Evolutionary conservation across 2,113 vertebrate genomes (phyloP).

Genomic region (Ifrita kowaldi): DNA sequence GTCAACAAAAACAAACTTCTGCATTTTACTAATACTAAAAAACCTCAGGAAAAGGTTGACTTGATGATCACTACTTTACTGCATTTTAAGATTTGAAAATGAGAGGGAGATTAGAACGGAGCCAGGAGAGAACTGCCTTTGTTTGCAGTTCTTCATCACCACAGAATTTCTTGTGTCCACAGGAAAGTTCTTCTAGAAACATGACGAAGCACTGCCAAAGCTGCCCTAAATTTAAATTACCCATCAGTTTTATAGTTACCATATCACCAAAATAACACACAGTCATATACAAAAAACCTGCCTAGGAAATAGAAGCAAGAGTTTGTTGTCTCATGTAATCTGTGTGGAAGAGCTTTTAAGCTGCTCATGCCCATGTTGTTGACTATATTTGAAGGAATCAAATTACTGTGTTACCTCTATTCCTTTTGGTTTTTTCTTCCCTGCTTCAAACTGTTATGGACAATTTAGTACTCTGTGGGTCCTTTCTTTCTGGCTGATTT

Average conservation of each 20-base stretch:
- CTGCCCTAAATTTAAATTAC: not conserved
- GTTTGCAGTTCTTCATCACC: accelerated
- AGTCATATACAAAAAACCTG: not conserved
- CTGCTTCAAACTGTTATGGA: not conserved
- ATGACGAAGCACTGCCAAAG: not conserved
- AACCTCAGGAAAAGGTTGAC: not conserved
- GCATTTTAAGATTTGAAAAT: not conserved
- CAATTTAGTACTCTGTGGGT: not conserved
- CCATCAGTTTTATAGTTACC: not conserved
- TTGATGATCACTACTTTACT: not conserved
- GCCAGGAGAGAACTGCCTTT: accelerated
- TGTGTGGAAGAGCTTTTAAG: not conserved
- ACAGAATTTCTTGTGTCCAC: accelerated
- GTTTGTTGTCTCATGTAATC: not conserved
- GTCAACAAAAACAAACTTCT: not conserved
- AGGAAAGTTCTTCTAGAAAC: not conserved
- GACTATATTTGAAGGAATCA: not conserved
- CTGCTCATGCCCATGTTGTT: not conserved
- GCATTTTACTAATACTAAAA: not conserved
- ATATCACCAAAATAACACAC: not conserved
- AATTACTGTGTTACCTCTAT: not conserved
- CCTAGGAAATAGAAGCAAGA: not conserved
- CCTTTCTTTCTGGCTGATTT: not conserved
- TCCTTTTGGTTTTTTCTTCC: not conserved
- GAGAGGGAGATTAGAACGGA: not conserved